Conservation (phyloP, 2,113 vertebrate species). For the Antigone vipio region DNA sequence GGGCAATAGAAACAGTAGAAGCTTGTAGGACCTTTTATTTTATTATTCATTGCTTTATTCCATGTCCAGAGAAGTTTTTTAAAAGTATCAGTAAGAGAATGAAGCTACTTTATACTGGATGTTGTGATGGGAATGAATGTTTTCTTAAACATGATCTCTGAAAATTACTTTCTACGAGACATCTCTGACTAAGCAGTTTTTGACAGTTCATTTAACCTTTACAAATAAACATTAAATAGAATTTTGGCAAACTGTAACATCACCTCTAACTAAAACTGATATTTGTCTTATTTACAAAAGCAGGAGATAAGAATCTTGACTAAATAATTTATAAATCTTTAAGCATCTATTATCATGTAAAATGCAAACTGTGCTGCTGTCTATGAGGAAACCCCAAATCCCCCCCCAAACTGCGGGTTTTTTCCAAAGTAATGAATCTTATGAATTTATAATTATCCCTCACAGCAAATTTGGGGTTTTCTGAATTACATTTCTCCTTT, state of each 20-base stretch:
- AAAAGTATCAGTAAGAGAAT: neutral
- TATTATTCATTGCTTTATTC: neutral
- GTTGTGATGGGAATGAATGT: neutral
- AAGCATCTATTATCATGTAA: neutral
- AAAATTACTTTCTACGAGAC: neutral
- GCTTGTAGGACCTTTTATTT: neutral
- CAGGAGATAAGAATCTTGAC: neutral
- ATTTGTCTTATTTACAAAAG: neutral
- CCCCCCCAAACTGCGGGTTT: neutral
- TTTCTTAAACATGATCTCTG: neutral
- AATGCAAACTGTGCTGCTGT: neutral
- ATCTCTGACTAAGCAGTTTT: conserved; percentile 8
- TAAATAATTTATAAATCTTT: conserved; percentile 30
- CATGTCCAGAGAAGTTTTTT: neutral
- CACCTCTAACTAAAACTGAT: neutral
- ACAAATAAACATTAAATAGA: neutral
- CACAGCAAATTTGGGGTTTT: neutral
- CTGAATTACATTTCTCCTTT: neutral
- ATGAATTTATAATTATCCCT: neutral
- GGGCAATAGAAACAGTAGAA: neutral
- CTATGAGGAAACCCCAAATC: neutral
- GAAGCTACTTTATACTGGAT: neutral
- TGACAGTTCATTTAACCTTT: neutral
- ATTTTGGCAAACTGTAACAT: neutral
- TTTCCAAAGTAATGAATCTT: neutral